A percentile compares a stretch with the other conserved stretches of the same genome.
Conservation (phyloP, 2,888 invertebrate genomes). For the Podabrus alpinus region DNA sequence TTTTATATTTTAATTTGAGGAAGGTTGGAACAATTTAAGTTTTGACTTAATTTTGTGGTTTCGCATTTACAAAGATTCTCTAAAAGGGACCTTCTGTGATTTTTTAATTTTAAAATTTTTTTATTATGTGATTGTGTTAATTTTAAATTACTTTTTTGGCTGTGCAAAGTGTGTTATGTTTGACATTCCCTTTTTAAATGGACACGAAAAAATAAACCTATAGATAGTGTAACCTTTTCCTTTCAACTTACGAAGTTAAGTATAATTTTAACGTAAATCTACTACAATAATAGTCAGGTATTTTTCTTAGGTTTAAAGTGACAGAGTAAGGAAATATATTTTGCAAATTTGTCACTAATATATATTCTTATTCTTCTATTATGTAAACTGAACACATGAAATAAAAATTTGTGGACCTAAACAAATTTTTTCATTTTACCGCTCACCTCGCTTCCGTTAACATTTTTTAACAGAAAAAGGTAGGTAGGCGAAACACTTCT, state of each 20-base stretch:
- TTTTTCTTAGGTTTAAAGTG: background rate
- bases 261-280: background rate
- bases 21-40: background rate
- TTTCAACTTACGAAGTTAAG: background rate
- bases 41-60: background rate
- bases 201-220: background rate
- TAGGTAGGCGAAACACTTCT: too few species aligned
- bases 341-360: conserved; percentile 17
- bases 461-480: too few species aligned
- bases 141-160: conserved; percentile 22
- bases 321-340: conserved; percentile 15
- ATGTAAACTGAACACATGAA: background rate
- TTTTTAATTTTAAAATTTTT: background rate
- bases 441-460: too few species aligned
- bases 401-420: background rate
- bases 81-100: background rate
- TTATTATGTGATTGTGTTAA: conserved; percentile 15
- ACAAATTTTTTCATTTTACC: background rate
- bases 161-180: conserved; percentile 22
- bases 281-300: conserved; percentile 1
- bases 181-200: conserved; percentile 17
- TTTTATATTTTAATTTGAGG: background rate
- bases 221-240: background rate
- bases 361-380: conserved; percentile 4
- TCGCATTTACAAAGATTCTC: background rate